phyloP scores from a whole-genome alignment of 2,797 vertebrate species.

The Bovichtus variegatus region DNA sequence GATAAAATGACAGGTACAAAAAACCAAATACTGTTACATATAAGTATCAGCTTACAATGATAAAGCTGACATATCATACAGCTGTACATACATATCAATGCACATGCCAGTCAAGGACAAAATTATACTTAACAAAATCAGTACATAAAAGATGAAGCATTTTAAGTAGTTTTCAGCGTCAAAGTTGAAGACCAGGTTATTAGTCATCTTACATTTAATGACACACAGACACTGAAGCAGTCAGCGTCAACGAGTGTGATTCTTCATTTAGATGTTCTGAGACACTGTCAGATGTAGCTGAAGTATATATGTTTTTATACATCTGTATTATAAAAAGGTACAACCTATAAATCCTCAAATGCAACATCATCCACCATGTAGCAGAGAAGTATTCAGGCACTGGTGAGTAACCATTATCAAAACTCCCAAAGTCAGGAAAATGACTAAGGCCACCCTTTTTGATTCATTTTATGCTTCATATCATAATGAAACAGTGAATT shows the following conservation, averaged over 20 bases:
- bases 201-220: constrained; percentile 57
- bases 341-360: constrained; percentile 71
- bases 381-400: constrained; percentile 83
- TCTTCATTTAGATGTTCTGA: constrained; percentile 67
- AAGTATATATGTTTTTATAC: constrained; percentile 68
- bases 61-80: constrained; percentile 65
- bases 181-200: constrained; percentile 48
- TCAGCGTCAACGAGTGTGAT: constrained; percentile 29
- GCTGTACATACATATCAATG: constrained; percentile 73
- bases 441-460: constrained; percentile 84
- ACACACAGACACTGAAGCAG: constrained; percentile 40
- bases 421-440: constrained; percentile 78
- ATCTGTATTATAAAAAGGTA: constrained; percentile 68
- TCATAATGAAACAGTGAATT: constrained; percentile 61
- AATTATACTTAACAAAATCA: constrained; percentile 67
- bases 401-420: constrained; percentile 81
- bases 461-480: constrained; percentile 66
- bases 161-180: constrained; percentile 66
- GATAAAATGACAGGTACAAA: constrained; percentile 52
- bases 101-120: constrained; percentile 72
- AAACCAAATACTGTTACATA: constrained; percentile 75
- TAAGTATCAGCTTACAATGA: constrained; percentile 64
- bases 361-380: constrained; percentile 66
- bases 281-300: constrained; percentile 59
- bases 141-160: constrained; percentile 45